A percentile compares a stretch with the other conserved stretches of the same genome.
These are phyloP conservation scores for Astropecten irregularis DNA, from an alignment of 53 echinoderm and acorn worm genomes.

Conservation along the genomic window DNA sequence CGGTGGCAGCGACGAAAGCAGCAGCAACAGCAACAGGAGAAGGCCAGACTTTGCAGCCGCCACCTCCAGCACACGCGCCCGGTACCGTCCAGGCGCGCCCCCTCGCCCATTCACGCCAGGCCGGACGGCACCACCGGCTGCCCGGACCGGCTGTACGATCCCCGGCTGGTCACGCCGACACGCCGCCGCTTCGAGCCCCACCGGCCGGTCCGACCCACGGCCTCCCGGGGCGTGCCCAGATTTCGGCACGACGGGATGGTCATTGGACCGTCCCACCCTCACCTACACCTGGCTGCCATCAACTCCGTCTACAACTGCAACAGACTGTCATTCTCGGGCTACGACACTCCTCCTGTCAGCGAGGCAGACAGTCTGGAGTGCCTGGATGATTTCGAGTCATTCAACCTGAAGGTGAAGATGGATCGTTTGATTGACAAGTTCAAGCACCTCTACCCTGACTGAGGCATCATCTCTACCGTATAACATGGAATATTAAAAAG, in stretches of 20 bases:
- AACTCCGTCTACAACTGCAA: conserved; percentile 48
- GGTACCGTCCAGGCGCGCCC: background rate
- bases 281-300: conserved; percentile 26
- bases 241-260: background rate
- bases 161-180: conserved; percentile 22
- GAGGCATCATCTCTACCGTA: background rate
- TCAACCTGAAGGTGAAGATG: conserved; percentile 27
- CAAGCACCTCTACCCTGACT: background rate
- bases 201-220: background rate
- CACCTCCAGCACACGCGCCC: conserved; percentile 35
- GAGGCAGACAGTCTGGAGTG: conserved; percentile 39
- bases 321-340: background rate
- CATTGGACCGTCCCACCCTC: conserved; percentile 23
- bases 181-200: conserved; percentile 12
- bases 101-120: background rate
- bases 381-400: conserved; percentile 37
- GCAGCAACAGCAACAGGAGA: background rate
- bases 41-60: conserved; percentile 2
- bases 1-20: background rate
- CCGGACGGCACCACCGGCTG: background rate
- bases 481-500: too few species aligned
- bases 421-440: conserved; percentile 20
- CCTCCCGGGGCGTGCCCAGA: background rate
- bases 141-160: background rate
- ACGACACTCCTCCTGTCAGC: conserved; percentile 15